These are phyloP conservation scores for Cladopsammia gracilis DNA, from an alignment of 64 coral and sea anemone genomes.

Conservation along the genomic window DNA sequence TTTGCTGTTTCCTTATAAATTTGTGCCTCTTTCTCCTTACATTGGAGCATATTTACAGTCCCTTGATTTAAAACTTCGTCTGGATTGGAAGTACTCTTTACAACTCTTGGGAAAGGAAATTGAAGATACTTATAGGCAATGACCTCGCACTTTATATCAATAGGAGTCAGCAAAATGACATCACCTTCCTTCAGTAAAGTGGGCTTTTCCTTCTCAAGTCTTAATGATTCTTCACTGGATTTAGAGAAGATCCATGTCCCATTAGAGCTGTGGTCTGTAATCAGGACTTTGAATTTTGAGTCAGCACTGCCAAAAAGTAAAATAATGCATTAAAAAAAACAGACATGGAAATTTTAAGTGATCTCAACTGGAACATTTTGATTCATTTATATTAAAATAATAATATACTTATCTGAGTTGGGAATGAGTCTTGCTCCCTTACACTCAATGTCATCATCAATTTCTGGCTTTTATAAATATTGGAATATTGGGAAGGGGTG, in stretches of 20 bases:
- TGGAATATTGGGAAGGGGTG: no score
- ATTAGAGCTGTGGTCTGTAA: slow-evolving; percentile 69
- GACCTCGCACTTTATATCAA: not conserved
- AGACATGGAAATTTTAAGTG: no score
- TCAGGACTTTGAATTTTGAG: not conserved
- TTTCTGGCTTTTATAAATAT: no score
- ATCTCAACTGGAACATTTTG: no score
- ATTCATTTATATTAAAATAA: no score
- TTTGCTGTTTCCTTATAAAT: not conserved
- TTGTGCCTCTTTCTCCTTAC: not conserved
- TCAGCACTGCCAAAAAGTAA: not conserved
- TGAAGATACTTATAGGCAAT: slow-evolving; percentile 19
- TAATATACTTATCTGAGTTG: no score
- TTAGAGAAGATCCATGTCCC: slow-evolving; percentile 55
- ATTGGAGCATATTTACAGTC: not conserved
- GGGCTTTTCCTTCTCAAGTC: slow-evolving; percentile 19
- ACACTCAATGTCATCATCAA: no score
- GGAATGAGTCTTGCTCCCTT: no score
- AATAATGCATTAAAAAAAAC: not conserved
- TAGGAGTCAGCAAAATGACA: slow-evolving; percentile 21
- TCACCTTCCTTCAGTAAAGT: slow-evolving; percentile 33
- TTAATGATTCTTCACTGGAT: not conserved
- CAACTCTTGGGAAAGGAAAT: slow-evolving; percentile 49
- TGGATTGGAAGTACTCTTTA: not conserved
- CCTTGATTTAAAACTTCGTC: not conserved